A percentile compares a stretch with the other conserved stretches of the same genome.
These are phyloP conservation scores for Artemia sinica DNA, from an alignment of 2,888 invertebrate species.

Conservation along the genomic window DNA sequence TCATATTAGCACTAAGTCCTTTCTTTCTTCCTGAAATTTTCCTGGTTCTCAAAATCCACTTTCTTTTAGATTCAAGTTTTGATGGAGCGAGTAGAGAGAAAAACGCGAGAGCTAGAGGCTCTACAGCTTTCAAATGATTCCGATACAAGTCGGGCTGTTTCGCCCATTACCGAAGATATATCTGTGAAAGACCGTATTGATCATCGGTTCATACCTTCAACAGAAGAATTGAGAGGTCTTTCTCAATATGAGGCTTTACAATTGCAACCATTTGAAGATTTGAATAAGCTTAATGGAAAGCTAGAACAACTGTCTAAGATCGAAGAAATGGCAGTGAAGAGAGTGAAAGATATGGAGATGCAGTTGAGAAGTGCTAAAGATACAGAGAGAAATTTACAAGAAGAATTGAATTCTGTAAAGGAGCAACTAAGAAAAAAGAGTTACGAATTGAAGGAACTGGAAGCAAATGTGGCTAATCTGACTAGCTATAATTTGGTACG, in stretches of 20 bases:
- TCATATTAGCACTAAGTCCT: too few species aligned
- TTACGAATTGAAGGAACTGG: neutral
- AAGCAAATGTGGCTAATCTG: neutral
- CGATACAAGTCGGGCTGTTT: conserved; percentile 2
- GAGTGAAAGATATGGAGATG: conserved; percentile 2
- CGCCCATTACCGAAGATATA: neutral
- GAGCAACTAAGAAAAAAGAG: neutral
- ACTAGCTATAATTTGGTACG: conserved; percentile 2
- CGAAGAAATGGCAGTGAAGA: neutral
- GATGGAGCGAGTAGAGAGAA: conserved; percentile 10
- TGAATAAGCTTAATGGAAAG: neutral
- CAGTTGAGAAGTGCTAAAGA: neutral
- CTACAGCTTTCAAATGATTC: neutral
- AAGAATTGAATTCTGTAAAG: neutral
- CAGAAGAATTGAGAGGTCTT: neutral
- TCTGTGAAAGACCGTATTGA: conserved; percentile 11
- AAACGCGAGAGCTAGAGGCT: neutral
- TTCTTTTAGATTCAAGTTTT: neutral
- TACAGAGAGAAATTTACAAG: neutral
- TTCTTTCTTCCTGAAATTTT: too few species aligned
- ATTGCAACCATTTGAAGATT: neutral
- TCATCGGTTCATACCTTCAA: neutral
- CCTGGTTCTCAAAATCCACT: neutral
- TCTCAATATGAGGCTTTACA: neutral
- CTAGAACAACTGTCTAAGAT: conserved; percentile 8